Evolutionary conservation across 2,113 vertebrate species (phyloP).

Genomic region (Arvicanthis niloticus): DNA sequence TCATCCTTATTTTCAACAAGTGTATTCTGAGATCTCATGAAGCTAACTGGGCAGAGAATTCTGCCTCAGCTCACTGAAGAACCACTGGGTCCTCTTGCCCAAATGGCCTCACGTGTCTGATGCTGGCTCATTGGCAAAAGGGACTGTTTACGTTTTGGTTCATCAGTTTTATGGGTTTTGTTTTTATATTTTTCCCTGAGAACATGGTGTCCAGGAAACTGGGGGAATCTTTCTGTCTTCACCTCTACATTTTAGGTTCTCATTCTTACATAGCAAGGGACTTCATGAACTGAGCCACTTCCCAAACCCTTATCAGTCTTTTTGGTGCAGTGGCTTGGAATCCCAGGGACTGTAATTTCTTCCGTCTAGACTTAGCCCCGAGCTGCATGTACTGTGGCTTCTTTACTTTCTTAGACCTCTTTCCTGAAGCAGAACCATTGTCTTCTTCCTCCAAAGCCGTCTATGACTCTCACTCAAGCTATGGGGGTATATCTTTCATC

Average conservation of each 20-base stretch:
- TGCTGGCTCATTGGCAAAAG: background rate
- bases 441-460: background rate
- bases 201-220: background rate
- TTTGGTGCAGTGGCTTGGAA: background rate
- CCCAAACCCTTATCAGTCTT: background rate
- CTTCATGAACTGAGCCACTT: background rate
- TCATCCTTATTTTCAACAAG: background rate
- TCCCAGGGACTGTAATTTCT: background rate
- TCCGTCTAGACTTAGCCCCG: background rate
- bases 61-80: too few species aligned
- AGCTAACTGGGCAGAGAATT: background rate
- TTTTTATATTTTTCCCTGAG: background rate
- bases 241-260: background rate
- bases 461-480: background rate
- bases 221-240: background rate
- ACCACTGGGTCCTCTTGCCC: background rate
- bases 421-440: background rate
- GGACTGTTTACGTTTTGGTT: background rate
- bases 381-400: background rate
- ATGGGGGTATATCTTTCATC: background rate
- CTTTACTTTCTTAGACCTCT: background rate
- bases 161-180: background rate
- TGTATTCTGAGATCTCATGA: background rate
- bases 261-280: background rate
- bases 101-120: background rate